Conservation (phyloP, 2,113 vertebrate species). For the Xyrauchen texanus region DNA sequence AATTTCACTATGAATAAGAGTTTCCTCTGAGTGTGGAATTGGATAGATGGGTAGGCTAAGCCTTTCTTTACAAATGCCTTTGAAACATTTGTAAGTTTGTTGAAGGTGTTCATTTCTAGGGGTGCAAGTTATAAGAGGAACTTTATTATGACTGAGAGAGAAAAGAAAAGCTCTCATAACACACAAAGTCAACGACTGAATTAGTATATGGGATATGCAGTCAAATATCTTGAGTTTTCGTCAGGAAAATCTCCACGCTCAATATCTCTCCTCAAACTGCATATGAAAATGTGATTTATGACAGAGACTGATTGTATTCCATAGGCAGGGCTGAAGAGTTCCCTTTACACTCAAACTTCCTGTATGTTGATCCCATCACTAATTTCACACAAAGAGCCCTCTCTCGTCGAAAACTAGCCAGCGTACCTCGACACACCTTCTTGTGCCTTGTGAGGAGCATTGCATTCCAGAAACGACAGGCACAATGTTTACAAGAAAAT, state of each 20-base stretch:
- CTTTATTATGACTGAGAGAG: conserved; percentile 33
- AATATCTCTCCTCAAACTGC: conserved; percentile 21
- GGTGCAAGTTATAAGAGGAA: conserved; percentile 34
- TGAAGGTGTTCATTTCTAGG: conserved; percentile 49
- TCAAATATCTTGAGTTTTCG: conserved; percentile 34
- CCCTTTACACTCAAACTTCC: conserved; percentile 63
- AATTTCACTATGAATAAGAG: conserved; percentile 76
- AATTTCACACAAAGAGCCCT: conserved; percentile 67
- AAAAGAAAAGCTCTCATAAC: conserved; percentile 65
- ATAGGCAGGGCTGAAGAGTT: conserved; percentile 68
- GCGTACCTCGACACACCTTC: conserved; percentile 70
- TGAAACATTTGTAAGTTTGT: conserved; percentile 68
- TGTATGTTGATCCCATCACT: conserved; percentile 65
- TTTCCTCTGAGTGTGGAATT: conserved; percentile 62
- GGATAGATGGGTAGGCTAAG: not conserved
- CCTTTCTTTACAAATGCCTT: conserved; percentile 68
- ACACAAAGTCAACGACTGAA: conserved; percentile 61
- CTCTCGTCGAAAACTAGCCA: conserved; percentile 66
- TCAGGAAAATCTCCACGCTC: conserved; percentile 38
- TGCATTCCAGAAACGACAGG: conserved; percentile 77
- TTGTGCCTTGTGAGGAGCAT: conserved; percentile 76
- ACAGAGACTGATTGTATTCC: conserved; percentile 67
- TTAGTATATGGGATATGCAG: conserved; percentile 49
- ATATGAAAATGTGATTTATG: conserved; percentile 48
- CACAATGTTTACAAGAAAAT: conserved; percentile 76